phyloP scores from a whole-genome alignment of 1,140 invertebrate genomes.

The Lepidurus arcticus region DNA sequence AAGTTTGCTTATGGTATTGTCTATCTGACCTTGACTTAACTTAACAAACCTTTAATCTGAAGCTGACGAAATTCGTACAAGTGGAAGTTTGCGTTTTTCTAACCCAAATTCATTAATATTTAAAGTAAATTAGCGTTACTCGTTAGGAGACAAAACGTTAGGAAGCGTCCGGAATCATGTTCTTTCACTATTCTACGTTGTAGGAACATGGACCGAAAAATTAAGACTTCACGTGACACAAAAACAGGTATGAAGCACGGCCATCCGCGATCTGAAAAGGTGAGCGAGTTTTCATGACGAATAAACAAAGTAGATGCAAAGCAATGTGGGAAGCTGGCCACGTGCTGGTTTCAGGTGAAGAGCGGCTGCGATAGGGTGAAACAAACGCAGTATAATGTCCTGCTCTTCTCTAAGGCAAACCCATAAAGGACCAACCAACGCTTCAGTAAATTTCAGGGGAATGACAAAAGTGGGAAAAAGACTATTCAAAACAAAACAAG shows the following conservation, averaged over 20 bases:
- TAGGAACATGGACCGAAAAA: neutral
- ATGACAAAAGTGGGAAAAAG: neutral
- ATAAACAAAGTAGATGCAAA: constrained; percentile 16
- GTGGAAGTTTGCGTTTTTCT: too few species aligned
- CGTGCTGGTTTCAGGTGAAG: neutral
- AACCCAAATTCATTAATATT: too few species aligned
- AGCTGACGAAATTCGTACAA: too few species aligned
- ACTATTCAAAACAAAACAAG: neutral
- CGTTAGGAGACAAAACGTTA: too few species aligned
- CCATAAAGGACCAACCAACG: neutral
- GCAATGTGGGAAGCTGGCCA: constrained; percentile 14
- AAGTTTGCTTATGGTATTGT: too few species aligned
- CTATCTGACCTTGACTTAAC: too few species aligned
- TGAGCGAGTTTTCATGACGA: neutral
- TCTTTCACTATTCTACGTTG: too few species aligned
- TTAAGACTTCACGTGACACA: neutral
- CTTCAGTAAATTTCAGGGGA: neutral
- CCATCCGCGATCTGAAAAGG: neutral
- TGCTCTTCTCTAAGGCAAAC: neutral
- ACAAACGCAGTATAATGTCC: neutral
- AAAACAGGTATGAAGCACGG: neutral
- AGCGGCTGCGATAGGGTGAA: neutral
- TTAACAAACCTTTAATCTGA: too few species aligned
- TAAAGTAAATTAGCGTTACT: too few species aligned
- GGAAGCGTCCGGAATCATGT: too few species aligned